Evolutionary conservation across 2,113 vertebrate species (phyloP).

Genomic region (Myotis yumanensis): DNA sequence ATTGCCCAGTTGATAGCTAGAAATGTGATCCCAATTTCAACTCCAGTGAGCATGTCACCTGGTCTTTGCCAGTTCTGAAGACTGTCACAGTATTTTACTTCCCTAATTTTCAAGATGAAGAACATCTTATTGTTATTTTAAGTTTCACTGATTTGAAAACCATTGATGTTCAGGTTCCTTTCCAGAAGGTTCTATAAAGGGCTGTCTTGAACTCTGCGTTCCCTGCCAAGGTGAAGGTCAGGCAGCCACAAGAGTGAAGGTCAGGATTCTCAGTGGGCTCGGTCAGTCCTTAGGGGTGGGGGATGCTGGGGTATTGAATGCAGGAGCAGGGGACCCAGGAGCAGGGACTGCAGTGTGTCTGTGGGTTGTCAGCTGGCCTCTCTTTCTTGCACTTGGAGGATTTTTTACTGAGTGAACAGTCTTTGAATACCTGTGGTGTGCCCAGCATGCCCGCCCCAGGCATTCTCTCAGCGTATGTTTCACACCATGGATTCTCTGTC

Average conservation of each 20-base stretch:
- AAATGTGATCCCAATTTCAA: not conserved
- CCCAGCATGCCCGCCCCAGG: not conserved
- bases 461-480: not conserved
- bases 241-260: not conserved
- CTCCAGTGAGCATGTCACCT: not conserved
- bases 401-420: not conserved
- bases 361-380: not conserved
- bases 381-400: not conserved
- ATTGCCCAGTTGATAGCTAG: not conserved
- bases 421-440: not conserved
- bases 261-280: not conserved
- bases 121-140: not conserved
- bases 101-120: not conserved
- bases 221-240: not conserved
- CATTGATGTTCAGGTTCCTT: not conserved
- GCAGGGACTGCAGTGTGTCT: not conserved
- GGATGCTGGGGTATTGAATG: not conserved
- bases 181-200: not conserved
- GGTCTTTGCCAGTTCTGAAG: not conserved
- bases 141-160: slow-evolving; percentile 28
- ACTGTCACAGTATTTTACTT: not conserved
- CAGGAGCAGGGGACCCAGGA: not conserved
- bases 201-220: not conserved
- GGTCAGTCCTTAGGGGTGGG: not conserved
- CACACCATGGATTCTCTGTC: not conserved